phyloP scores from a whole-genome alignment of 1,140 invertebrate genomes.

The Papilio glaucus region DNA sequence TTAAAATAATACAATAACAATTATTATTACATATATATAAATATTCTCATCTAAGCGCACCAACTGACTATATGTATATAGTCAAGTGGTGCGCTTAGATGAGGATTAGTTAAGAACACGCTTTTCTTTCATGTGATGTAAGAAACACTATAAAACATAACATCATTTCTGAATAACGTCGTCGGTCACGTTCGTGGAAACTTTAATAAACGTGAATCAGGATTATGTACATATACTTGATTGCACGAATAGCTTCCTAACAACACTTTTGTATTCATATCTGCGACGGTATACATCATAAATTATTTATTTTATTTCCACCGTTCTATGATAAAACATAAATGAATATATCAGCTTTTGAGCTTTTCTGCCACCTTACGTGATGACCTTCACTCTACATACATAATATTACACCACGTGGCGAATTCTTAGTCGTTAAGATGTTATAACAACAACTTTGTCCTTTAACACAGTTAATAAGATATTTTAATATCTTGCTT shows the following conservation, averaged over 20 bases:
- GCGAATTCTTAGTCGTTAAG: neutral
- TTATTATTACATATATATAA: too few relatives aligned
- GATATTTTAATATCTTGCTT: too few relatives aligned
- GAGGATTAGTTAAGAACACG: neutral
- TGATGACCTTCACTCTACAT: neutral
- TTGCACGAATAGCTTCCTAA: constrained; percentile 37
- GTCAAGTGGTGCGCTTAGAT: neutral
- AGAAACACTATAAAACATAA: constrained; percentile 4
- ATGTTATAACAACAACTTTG: neutral
- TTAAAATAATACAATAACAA: too few relatives aligned
- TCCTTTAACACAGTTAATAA: too few relatives aligned
- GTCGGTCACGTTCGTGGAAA: constrained; percentile 46
- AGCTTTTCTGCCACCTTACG: neutral
- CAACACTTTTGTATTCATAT: constrained; percentile 38
- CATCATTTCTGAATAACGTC: constrained; percentile 35
- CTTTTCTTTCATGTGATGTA: constrained; percentile 2
- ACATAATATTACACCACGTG: constrained; percentile 3
- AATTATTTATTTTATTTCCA: constrained; percentile 13
- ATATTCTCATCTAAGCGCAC: too few relatives aligned
- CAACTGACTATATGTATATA: too few relatives aligned
- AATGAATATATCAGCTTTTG: neutral
- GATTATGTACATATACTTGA: constrained; percentile 39
- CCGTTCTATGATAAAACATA: constrained; percentile 4
- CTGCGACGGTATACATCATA: neutral
- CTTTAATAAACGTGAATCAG: constrained; percentile 44